Evolutionary conservation across 2,888 invertebrate genomes (phyloP).

Genomic region (Hydriomena furcata): DNA sequence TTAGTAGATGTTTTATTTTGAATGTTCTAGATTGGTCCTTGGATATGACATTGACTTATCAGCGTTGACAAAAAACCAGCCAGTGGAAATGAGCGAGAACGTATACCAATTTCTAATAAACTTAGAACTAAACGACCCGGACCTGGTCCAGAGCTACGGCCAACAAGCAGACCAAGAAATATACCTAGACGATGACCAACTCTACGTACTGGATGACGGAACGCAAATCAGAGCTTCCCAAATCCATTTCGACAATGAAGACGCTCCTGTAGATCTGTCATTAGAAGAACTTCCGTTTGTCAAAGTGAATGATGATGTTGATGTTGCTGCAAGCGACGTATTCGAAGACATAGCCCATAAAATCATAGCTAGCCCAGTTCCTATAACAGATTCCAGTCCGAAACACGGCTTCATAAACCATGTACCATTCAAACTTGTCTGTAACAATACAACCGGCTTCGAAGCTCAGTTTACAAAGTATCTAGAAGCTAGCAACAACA

Average conservation of each 20-base stretch:
- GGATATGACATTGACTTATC: slow-evolving; percentile 73
- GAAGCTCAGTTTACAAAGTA: slow-evolving; percentile 72
- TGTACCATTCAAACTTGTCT: slow-evolving; percentile 70
- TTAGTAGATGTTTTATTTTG: too few species aligned
- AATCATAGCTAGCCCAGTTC: slow-evolving; percentile 66
- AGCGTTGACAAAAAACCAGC: slow-evolving; percentile 67
- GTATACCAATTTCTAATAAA: slow-evolving; percentile 69
- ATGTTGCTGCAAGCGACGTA: slow-evolving; percentile 33
- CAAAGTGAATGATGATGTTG: slow-evolving; percentile 52
- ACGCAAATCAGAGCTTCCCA: slow-evolving; percentile 76
- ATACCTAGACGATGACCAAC: slow-evolving; percentile 48
- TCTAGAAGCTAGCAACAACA: slow-evolving; percentile 59
- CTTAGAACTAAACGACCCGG: slow-evolving; percentile 46
- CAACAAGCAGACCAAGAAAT: slow-evolving; percentile 7
- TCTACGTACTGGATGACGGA: slow-evolving; percentile 72
- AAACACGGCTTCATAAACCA: slow-evolving; percentile 64
- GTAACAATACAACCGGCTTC: slow-evolving; percentile 64
- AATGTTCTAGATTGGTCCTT: slow-evolving; percentile 60
- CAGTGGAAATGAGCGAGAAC: slow-evolving; percentile 66
- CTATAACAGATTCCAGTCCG: slow-evolving; percentile 53
- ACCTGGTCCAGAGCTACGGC: slow-evolving; percentile 15
- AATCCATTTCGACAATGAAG: slow-evolving; percentile 78
- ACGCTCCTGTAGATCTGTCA: slow-evolving; percentile 63
- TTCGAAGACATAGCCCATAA: slow-evolving; percentile 55
- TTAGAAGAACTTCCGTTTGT: slow-evolving; percentile 71